Conservation (phyloP, 2,888 invertebrate species). For the Agrotis puta region DNA sequence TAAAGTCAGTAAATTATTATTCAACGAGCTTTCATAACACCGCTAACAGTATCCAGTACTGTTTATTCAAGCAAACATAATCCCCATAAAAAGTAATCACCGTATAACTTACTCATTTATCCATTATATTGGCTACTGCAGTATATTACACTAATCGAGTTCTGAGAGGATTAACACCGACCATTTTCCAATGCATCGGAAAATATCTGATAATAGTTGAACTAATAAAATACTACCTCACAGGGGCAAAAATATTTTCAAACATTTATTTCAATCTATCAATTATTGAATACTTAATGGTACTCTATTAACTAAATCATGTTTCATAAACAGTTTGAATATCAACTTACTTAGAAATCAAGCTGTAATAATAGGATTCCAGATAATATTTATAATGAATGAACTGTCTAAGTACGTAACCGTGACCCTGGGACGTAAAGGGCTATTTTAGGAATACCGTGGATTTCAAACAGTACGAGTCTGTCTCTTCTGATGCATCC, state of each 20-base stretch:
- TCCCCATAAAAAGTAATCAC: constrained; percentile 49
- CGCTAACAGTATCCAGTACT: not conserved
- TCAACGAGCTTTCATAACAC: constrained; percentile 13
- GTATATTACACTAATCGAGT: constrained; percentile 5
- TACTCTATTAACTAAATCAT: too few relatives aligned
- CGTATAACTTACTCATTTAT: constrained; percentile 20
- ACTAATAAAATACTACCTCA: not conserved
- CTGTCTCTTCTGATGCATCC: too few relatives aligned
- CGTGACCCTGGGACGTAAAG: too few relatives aligned
- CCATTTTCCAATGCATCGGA: not conserved
- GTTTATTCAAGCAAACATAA: constrained; percentile 4
- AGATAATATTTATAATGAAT: not conserved
- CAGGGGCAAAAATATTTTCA: not conserved
- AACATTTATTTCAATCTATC: not conserved
- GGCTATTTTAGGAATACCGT: too few relatives aligned
- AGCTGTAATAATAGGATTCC: not conserved
- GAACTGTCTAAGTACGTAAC: too few relatives aligned
- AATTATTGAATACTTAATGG: not conserved
- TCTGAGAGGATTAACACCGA: not conserved
- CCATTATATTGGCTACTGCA: not conserved
- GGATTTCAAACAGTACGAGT: too few relatives aligned
- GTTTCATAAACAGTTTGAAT: too few relatives aligned
- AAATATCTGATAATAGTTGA: constrained; percentile 2
- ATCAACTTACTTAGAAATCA: not conserved
- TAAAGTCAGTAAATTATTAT: not conserved